Evolutionary conservation across 1,140 invertebrate genomes (phyloP).

Genomic region (Rhizoglyphus robini): DNA sequence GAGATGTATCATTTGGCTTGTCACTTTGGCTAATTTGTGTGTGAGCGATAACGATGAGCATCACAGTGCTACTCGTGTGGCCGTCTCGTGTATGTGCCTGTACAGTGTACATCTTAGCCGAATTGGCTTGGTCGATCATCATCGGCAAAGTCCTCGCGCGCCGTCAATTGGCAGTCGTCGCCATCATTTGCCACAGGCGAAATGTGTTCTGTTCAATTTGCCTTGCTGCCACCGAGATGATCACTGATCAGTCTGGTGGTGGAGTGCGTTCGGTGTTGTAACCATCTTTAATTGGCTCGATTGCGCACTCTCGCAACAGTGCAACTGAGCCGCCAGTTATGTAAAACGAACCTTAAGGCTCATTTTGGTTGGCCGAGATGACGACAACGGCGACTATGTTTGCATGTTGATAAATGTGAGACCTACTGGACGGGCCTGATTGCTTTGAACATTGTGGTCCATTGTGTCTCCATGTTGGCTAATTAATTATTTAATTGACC

Average conservation of each 20-base stretch:
- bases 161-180: slow-evolving; percentile 2
- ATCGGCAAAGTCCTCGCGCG: background rate
- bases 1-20: background rate
- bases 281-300: background rate
- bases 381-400: background rate
- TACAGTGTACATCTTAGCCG: background rate
- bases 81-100: slow-evolving; percentile 2
- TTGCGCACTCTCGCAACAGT: too few relatives aligned
- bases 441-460: too few relatives aligned
- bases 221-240: background rate
- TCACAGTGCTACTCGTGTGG: background rate
- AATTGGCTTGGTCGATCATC: background rate
- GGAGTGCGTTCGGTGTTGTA: background rate
- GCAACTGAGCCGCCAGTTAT: background rate
- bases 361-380: background rate
- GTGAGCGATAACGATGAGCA: background rate
- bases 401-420: background rate
- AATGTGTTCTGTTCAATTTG: background rate
- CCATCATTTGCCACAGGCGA: slow-evolving; percentile 2
- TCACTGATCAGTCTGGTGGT: background rate
- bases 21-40: background rate
- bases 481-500: slow-evolving; percentile 12
- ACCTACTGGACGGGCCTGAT: too few relatives aligned
- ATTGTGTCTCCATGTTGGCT: background rate
- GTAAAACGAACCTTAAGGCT: slow-evolving; percentile 11